Conservation (phyloP, 2,797 vertebrate species). For the Microtus californicus region DNA sequence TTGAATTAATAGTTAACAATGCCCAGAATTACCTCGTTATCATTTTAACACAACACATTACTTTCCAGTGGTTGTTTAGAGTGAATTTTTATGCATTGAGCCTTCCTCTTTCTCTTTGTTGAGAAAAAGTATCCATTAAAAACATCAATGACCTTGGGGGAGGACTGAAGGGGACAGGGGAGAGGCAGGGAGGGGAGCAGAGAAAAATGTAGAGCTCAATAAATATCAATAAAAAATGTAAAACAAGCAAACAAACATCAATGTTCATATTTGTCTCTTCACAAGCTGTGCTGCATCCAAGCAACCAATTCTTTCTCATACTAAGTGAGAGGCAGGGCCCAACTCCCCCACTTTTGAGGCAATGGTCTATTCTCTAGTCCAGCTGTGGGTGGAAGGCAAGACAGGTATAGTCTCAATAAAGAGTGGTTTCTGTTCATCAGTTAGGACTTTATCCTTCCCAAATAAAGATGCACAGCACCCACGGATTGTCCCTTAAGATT, state of each 20-base stretch:
- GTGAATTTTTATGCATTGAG: neutral
- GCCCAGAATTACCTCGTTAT: neutral
- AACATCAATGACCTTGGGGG: neutral
- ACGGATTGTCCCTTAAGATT: neutral
- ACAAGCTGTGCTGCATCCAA: neutral
- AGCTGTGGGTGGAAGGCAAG: neutral
- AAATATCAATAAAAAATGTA: too few species aligned
- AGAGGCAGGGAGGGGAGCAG: too few species aligned
- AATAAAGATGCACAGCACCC: neutral
- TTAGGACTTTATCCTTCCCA: neutral
- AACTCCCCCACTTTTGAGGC: neutral
- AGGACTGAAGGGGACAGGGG: too few species aligned
- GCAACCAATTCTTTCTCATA: neutral
- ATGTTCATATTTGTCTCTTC: neutral
- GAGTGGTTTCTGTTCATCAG: neutral
- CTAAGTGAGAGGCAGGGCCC: neutral
- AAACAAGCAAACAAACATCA: neutral
- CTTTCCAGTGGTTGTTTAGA: neutral
- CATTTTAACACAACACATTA: neutral
- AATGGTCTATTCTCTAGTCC: neutral
- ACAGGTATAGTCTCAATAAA: neutral
- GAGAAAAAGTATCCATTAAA: neutral
- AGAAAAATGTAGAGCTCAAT: too few species aligned
- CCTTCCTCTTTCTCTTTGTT: neutral
- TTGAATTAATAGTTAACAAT: neutral